phyloP scores from a whole-genome alignment of 2,888 invertebrate species.

The Leptura quadrifasciata region DNA sequence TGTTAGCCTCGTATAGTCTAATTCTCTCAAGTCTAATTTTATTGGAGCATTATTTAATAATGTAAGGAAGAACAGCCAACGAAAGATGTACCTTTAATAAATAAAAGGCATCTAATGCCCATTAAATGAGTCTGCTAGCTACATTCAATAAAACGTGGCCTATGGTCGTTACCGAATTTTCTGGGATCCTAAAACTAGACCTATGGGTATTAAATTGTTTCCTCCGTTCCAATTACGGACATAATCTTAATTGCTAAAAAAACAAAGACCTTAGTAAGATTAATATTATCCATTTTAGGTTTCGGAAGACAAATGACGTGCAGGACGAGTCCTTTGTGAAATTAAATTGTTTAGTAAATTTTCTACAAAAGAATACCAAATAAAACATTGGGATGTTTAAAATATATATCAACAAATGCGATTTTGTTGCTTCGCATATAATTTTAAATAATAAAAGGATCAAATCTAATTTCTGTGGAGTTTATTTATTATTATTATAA shows the following conservation, averaged over 20 bases:
- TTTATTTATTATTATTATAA: no score
- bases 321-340: neutral
- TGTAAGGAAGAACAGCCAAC: no score
- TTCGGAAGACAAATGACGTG: conserved; percentile 8
- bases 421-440: neutral
- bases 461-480: no score
- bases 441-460: no score
- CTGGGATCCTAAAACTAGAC: conserved; percentile 13
- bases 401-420: neutral
- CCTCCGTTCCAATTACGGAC: conserved; percentile 19
- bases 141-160: conserved; percentile 12
- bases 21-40: no score
- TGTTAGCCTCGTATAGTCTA: no score
- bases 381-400: neutral
- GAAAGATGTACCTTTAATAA: no score
- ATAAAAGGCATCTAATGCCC: neutral
- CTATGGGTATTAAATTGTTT: conserved; percentile 22
- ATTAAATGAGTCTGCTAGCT: neutral
- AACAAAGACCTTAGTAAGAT: conserved; percentile 13
- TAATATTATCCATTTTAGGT: conserved; percentile 17
- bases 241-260: conserved; percentile 36
- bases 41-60: no score
- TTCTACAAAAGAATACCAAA: neutral
- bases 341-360: neutral
- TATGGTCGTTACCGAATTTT: conserved; percentile 2